Base-by-base conservation (phyloP, 1,140 invertebrate species). In the Scylla paramamosain region DNA sequence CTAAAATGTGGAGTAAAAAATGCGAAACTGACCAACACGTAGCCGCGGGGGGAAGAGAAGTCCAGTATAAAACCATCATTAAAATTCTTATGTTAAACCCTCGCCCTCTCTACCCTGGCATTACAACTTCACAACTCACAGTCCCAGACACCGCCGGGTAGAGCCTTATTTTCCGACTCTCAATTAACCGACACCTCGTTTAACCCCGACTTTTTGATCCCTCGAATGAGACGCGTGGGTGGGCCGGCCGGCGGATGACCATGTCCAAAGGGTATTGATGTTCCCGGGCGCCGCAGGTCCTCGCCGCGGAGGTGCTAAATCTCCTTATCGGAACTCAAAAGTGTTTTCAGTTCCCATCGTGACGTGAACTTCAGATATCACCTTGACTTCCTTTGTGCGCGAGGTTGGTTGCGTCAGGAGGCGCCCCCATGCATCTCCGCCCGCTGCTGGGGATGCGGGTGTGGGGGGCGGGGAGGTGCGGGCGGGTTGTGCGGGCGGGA, bases 31-130 rank as follows among this genome's bases (percentile, higher is more conserved):
- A 94, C 93, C 93, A 94, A 94, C 48, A 94, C 48, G 90, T 90
- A 7, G 86, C 86, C 93, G 86, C 48, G 25, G 67, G 93, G 93
- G 87, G 87, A 46, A 90, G 93, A 94, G 93, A 94, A 94, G 29
- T 94, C 48, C 88, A 88, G 93, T 94, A 94, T 94, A 90, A 46
- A 90, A 94, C 93, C 93, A 90, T 94, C 93, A 94, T 94, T 94
- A 94, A 94, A 94, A 94, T 94, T 94, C 93, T 94, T 94, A 94
- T 94, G 93, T 94, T 94, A 94, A 94, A 94, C 93, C 93, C 59
- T 94, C 87, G 59, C 84, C 86, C 67, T 82, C 45, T 48, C 52
- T 59, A 89, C 86, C 93, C 87, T 90, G 87, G 87, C 67, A 94
- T 94, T 94, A 94, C 93, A 94, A 90, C 93, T 94, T 94, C 93